Percentiles rank a stretch among this genome's conserved stretches.
phyloP scores from a whole-genome alignment of 2,113 vertebrate genomes.

The Anser cygnoides region DNA sequence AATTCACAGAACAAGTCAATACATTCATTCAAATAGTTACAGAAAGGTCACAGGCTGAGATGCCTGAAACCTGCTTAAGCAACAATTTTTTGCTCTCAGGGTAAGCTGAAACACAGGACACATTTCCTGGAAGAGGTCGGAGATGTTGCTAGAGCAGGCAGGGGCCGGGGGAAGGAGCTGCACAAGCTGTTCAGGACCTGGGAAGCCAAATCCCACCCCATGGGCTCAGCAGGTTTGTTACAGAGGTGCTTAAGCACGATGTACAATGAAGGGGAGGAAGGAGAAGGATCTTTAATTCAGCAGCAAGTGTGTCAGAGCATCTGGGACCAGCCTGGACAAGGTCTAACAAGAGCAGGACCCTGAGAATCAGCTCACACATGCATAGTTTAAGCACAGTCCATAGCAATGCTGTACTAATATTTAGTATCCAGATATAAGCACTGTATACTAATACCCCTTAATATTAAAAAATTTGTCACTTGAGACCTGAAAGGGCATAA shows the following conservation, averaged over 20 bases:
- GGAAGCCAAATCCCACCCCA: neutral
- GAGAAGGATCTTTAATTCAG: neutral
- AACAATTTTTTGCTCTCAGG: constrained; percentile 16
- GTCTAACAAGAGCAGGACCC: neutral
- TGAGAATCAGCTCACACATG: neutral
- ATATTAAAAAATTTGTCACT: accelerated
- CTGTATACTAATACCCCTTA: neutral
- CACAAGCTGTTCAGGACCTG: neutral
- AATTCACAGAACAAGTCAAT: constrained; percentile 62
- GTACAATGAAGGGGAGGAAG: neutral
- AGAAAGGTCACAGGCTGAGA: constrained; percentile 43
- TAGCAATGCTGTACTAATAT: neutral
- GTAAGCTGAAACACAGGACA: neutral
- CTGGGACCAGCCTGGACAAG: neutral
- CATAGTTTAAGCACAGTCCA: neutral
- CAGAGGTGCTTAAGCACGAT: neutral
- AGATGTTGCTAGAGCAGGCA: neutral
- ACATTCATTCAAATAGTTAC: constrained; percentile 45
- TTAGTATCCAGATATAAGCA: neutral
- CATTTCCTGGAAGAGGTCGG: neutral
- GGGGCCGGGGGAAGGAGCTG: neutral
- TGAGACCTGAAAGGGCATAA: neutral
- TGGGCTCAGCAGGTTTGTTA: neutral
- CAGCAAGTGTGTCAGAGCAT: accelerated
- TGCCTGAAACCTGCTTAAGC: constrained; percentile 56